Base-by-base conservation (phyloP, 1,140 invertebrate species). In the Drosophila obscura region DNA sequence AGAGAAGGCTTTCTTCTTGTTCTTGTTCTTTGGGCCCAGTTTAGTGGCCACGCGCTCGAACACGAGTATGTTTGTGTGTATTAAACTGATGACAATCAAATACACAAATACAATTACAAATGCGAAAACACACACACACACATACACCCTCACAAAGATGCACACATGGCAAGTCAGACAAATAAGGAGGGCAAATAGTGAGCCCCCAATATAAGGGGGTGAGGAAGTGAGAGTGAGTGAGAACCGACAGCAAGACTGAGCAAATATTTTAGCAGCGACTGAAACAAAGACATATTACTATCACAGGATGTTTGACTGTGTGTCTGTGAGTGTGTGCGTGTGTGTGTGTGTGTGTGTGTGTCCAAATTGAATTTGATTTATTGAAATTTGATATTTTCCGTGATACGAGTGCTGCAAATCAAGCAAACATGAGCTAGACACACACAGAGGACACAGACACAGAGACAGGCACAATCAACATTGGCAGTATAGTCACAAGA, bases 371-470 rank as follows among this genome's bases (percentile, higher is more conserved):
- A 90, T 90, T 90, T 90, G 85, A 90, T 90, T 90, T 90, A 90
- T 90, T 90, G 85, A 90, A 90, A 90, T 90, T 90, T 90, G 85
- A 90, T 90, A 90, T 90, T 90, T 90, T 90, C 78, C 83, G 83
- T 87, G 83, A 88, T 88, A 83, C 83, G 75, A 88, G 82, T 81
- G 77, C 75, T 79, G 82, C 82, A 87, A 87, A 87, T 87, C 83
- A 87, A 87, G 82, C 78, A 88, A 76, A 87, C 82, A 77, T 72
- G 74, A 83, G 64, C 63, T 56, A 53, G 66, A 56, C 62, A 84
- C 31, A 44, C 43, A 26, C 41, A 41, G 64, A 51, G 28, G 49
- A 1, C 16, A 16, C 16, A 41, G 31, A 52, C 9, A 68, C 48
- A 59, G 52, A 56, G 58, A 71, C 67, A 58, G 61, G 50, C 81